A percentile compares a stretch with the other conserved stretches of the same genome.
phyloP scores from a whole-genome alignment of 2,113 vertebrate genomes.

The Macrotus californicus region DNA sequence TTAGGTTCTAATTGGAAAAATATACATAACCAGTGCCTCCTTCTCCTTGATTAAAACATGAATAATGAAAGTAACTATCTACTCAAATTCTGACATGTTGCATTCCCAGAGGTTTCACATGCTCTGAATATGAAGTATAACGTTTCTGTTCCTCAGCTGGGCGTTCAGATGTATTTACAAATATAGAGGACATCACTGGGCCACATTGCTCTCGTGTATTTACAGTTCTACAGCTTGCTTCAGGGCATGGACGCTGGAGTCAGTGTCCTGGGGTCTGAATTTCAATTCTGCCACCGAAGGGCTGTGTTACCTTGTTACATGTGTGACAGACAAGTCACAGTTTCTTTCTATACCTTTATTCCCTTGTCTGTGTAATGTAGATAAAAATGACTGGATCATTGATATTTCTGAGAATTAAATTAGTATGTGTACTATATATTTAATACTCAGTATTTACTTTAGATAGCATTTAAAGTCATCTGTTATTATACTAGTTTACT shows the following conservation, averaged over 20 bases:
- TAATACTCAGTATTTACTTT: too few species aligned
- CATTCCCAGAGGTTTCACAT: background rate
- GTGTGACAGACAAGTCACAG: background rate
- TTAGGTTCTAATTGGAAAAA: background rate
- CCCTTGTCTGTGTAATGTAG: background rate
- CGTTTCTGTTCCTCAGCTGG: background rate
- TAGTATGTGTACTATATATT: background rate
- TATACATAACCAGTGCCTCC: background rate
- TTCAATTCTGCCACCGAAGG: background rate
- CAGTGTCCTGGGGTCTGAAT: too few species aligned
- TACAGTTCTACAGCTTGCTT: background rate
- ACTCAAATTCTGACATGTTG: background rate
- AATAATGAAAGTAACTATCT: background rate
- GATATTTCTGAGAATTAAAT: background rate
- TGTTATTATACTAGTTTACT: background rate
- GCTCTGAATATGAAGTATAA: background rate
- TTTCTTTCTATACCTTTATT: background rate
- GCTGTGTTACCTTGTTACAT: background rate
- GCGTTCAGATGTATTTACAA: background rate
- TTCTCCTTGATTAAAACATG: background rate
- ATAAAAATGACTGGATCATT: background rate
- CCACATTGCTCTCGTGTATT: background rate
- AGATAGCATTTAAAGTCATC: background rate
- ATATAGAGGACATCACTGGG: background rate
- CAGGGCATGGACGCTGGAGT: background rate